Percentiles rank a stretch among this genome's conserved stretches.
phyloP scores from a whole-genome alignment of 2,113 vertebrate species.

The Falcunculus frontatus region DNA sequence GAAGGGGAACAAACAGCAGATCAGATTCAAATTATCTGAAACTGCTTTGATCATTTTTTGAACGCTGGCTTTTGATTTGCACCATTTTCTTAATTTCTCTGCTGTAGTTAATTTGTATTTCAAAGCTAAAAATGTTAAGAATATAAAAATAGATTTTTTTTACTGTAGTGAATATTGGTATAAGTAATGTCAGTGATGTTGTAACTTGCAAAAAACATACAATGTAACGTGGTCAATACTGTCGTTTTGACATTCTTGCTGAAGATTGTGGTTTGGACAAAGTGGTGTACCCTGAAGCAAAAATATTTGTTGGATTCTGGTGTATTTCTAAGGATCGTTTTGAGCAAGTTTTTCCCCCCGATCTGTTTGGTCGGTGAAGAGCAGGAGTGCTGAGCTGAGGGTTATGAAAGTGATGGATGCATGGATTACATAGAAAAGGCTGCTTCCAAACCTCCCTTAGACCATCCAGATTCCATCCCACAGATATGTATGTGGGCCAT shows the following conservation, averaged over 20 bases:
- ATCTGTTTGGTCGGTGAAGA: background rate
- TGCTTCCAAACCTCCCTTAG: background rate
- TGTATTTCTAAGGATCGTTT: background rate
- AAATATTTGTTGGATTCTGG: background rate
- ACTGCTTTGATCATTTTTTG: background rate
- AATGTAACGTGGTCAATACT: accelerated
- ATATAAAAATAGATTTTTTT: background rate
- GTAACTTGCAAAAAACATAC: background rate
- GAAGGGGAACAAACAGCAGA: background rate
- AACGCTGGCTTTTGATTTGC: background rate
- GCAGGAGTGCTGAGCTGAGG: background rate
- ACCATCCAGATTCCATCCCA: background rate
- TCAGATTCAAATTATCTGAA: background rate
- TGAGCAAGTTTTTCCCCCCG: background rate
- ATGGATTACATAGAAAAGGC: background rate
- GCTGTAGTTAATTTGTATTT: background rate
- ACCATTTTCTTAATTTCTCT: background rate
- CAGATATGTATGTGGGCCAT: background rate
- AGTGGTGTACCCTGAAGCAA: background rate
- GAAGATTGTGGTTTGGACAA: background rate
- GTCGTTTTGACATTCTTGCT: background rate
- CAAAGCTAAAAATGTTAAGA: background rate
- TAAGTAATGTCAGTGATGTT: background rate
- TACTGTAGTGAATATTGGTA: background rate
- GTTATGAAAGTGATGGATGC: background rate